These are phyloP conservation scores for Ephestia elutella DNA, from an alignment of 1,140 invertebrate species.

Conservation along the genomic window DNA sequence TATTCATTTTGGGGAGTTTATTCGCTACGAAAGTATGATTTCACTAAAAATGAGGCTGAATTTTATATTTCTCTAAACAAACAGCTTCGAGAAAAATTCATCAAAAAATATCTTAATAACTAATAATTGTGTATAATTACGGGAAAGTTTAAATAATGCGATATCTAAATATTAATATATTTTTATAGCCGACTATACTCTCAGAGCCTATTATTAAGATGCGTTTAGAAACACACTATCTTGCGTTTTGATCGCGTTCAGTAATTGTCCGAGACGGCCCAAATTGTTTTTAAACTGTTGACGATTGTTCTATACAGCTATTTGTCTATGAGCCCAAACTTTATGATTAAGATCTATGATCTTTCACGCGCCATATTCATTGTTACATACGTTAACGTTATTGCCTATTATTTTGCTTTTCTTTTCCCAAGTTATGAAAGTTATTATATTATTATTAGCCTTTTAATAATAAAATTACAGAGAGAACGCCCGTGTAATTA, in stretches of 20 bases:
- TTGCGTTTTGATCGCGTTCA: conserved; percentile 48
- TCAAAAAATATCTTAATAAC: no score
- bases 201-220: conserved; percentile 67
- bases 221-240: conserved; percentile 52
- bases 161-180: not conserved
- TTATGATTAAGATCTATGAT: conserved; percentile 46
- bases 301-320: conserved; percentile 66
- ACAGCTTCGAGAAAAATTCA: no score
- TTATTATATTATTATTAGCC: no score
- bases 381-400: conserved; percentile 7
- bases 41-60: no score
- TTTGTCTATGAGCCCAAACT: conserved; percentile 61
- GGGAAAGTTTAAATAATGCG: no score
- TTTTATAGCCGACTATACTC: conserved; percentile 44
- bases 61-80: no score
- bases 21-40: no score
- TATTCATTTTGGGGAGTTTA: no score
- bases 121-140: no score
- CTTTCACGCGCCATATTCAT: conserved; percentile 6
- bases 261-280: conserved; percentile 65
- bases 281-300: conserved; percentile 69
- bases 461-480: not conserved
- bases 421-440: not conserved
- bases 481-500: not conserved
- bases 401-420: conserved; percentile 7